Conservation (phyloP, 1,140 invertebrate species). For the Planococcus citri region DNA sequence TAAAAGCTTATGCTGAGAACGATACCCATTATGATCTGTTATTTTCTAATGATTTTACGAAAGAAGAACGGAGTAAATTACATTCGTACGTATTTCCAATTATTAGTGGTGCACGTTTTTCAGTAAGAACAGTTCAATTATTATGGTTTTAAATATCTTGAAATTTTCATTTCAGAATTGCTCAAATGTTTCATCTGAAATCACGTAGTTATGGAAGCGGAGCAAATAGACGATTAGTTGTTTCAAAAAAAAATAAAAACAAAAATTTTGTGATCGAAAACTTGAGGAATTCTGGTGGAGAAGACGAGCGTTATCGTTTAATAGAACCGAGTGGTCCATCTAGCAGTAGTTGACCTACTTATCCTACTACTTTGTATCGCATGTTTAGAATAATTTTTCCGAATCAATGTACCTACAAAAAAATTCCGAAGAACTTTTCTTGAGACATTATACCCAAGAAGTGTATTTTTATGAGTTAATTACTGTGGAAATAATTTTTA, state of each 20-base stretch:
- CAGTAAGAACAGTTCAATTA: neutral
- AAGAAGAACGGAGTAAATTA: slow-evolving; percentile 17
- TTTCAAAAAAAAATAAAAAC: slow-evolving; percentile 11
- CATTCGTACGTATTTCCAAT: slow-evolving; percentile 4
- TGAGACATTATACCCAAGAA: too few species aligned
- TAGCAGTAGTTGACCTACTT: neutral
- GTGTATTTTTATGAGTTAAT: too few species aligned
- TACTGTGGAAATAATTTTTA: too few species aligned
- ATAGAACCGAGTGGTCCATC: neutral
- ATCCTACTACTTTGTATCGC: too few species aligned
- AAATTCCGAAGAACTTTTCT: too few species aligned
- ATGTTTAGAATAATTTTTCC: too few species aligned
- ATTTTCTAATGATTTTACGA: slow-evolving; percentile 22
- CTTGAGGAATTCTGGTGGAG: slow-evolving; percentile 9
- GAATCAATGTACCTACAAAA: too few species aligned
- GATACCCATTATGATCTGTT: slow-evolving; percentile 10
- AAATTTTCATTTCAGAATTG: neutral
- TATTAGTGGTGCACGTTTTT: neutral
- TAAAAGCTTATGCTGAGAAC: neutral
- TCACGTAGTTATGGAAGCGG: slow-evolving; percentile 21
- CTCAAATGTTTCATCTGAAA: neutral
- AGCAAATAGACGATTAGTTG: slow-evolving; percentile 14
- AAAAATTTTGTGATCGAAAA: neutral
- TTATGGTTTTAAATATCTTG: neutral
- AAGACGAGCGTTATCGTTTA: slow-evolving; percentile 5